Base-by-base conservation (phyloP, 2,797 vertebrate species). In the Epinephelus awoara region DNA sequence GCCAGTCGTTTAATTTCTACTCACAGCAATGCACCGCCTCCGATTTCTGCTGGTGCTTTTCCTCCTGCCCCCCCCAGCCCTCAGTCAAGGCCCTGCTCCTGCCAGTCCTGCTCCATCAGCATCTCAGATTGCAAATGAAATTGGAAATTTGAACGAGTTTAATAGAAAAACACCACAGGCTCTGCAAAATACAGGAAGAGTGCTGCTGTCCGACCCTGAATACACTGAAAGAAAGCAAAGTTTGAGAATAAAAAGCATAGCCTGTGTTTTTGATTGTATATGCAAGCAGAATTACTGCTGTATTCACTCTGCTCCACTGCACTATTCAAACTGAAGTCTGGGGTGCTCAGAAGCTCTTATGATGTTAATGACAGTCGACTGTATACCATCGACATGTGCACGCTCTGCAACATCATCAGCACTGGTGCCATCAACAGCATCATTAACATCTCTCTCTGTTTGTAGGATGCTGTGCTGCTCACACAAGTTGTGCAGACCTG, bases 111-210 rank as follows among this genome's bases (percentile, higher is more conserved):
- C 50, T 64, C 51, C 46, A 72, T 72, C 64, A 69, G 64, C 57
- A 58, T 17, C 38, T 70, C 67, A 62, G 21, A 61, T 12, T 61
- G 49, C 23, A n/a, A 40, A 67, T 38, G 8, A 54, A 59, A 66
- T 74, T 44, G 55, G 34, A 75, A 67, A 62, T 59, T 54, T 62
- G 25, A 68, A 63, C 51, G 8, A 49, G 65, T 63, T 52, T 12
- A 69, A n/a, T 7, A 40, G 29, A 27, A 50, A 49, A 56, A 58
- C 71, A 70, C 62, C 27, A 27, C 29, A 23, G 62, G 72, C 56
- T 13, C 17, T 67, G 38, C 14, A 27, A 50, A 51, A 58, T 12
- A 44, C 67, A 52, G 51, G n/a, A 55, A 18, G 6, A 40, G 14
- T 25, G 14, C 23, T 63, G 42, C 50, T 63, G 19, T 50, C 42